Conservation (phyloP, 1,140 invertebrate species). For the Nebria ingens region DNA sequence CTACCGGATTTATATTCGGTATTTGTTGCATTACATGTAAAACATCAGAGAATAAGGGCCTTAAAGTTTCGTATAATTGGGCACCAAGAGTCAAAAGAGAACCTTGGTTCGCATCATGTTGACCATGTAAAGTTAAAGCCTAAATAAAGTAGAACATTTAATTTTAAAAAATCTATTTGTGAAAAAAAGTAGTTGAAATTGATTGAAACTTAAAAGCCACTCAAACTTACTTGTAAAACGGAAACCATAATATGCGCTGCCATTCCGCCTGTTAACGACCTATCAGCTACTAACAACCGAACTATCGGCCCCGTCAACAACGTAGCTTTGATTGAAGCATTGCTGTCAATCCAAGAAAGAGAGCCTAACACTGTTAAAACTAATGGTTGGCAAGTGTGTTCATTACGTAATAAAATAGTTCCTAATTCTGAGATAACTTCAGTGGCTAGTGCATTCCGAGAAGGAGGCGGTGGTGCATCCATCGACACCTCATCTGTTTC, state of each 20-base stretch:
- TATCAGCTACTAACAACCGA: constrained; percentile 44
- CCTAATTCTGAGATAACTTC: constrained; percentile 67
- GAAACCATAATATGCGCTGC: constrained; percentile 59
- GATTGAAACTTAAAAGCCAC: not conserved
- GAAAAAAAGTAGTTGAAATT: not conserved
- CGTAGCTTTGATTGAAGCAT: constrained; percentile 63
- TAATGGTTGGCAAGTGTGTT: constrained; percentile 53
- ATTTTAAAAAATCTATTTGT: not conserved
- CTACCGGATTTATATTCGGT: constrained; percentile 62
- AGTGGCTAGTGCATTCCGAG: constrained; percentile 44
- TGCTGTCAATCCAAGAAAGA: constrained; percentile 78
- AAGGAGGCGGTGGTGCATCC: constrained; percentile 39
- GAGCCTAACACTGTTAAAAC: constrained; percentile 54
- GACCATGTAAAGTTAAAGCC: constrained; percentile 65
- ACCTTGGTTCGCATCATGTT: constrained; percentile 74
- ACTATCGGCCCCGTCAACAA: constrained; percentile 55
- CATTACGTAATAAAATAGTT: constrained; percentile 48
- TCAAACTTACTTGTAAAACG: constrained; percentile 42
- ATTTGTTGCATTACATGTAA: constrained; percentile 60
- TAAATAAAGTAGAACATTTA: constrained; percentile 20
- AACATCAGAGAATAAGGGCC: constrained; percentile 61
- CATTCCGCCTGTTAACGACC: constrained; percentile 50
- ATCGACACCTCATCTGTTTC: constrained; percentile 57
- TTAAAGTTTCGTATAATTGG: constrained; percentile 69
- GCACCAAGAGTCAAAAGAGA: constrained; percentile 56